These are phyloP conservation scores for Ennomos quercinarius DNA, from an alignment of 2,888 invertebrate genomes.

Conservation along the genomic window DNA sequence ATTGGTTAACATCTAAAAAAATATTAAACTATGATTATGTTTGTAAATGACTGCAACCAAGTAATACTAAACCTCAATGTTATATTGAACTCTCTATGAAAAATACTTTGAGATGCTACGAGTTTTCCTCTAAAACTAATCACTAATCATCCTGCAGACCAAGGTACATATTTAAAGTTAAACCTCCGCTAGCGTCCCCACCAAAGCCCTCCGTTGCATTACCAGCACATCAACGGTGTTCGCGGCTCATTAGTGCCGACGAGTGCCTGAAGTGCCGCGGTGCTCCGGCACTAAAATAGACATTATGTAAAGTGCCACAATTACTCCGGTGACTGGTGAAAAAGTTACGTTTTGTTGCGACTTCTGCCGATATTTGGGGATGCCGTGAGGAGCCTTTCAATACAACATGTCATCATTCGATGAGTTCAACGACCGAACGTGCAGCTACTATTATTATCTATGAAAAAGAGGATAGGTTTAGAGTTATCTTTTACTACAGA, in stretches of 20 bases:
- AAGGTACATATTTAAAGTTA: neutral
- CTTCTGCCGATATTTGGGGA: conserved; percentile 36
- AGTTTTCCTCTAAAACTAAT: too few relatives aligned
- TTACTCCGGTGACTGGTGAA: conserved; percentile 74
- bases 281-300: conserved; percentile 76
- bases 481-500: too few relatives aligned
- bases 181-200: conserved; percentile 1
- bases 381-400: conserved; percentile 1
- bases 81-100: too few relatives aligned
- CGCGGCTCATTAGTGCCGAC: conserved; percentile 78
- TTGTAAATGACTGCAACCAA: too few relatives aligned
- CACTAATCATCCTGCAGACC: too few relatives aligned
- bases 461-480: too few relatives aligned
- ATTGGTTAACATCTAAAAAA: too few relatives aligned
- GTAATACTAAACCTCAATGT: too few relatives aligned
- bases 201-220: conserved; percentile 48
- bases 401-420: conserved; percentile 14
- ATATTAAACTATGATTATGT: too few relatives aligned
- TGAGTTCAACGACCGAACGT: neutral
- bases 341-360: conserved; percentile 54
- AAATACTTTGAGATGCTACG: too few relatives aligned
- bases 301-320: conserved; percentile 84
- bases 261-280: conserved; percentile 70
- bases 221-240: conserved; percentile 67
- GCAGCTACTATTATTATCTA: too few relatives aligned